A percentile compares a stretch with the other conserved stretches of the same genome.
phyloP scores from a whole-genome alignment of 1,140 invertebrate species.

The Drosophila varians region DNA sequence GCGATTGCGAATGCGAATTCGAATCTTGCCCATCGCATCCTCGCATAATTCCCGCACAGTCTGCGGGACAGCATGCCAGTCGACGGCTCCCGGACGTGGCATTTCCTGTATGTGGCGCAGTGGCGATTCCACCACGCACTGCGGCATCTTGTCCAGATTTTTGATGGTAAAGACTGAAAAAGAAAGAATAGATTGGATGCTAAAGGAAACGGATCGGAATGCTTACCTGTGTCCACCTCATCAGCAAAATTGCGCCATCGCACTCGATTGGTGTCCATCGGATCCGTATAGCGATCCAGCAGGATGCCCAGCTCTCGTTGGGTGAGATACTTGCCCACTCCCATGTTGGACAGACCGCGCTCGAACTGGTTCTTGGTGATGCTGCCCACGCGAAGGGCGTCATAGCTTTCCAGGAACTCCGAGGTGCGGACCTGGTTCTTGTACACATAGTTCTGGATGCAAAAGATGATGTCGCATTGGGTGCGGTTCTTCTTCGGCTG shows the following conservation, averaged over 20 bases:
- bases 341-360: slow-evolving; percentile 86
- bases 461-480: slow-evolving; percentile 69
- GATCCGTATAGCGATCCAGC: slow-evolving; percentile 87
- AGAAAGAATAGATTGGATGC: background rate
- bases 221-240: slow-evolving; percentile 87
- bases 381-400: slow-evolving; percentile 86
- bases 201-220: background rate
- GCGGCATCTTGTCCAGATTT: slow-evolving; percentile 87
- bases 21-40: slow-evolving; percentile 85
- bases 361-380: slow-evolving; percentile 87
- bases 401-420: slow-evolving; percentile 87
- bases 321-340: slow-evolving; percentile 85
- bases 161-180: slow-evolving; percentile 87
- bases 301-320: slow-evolving; percentile 86
- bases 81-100: slow-evolving; percentile 81
- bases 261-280: slow-evolving; percentile 86
- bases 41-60: slow-evolving; percentile 84
- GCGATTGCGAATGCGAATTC: slow-evolving; percentile 84
- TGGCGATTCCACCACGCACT: slow-evolving; percentile 81
- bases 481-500: slow-evolving; percentile 58
- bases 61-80: slow-evolving; percentile 84
- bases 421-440: slow-evolving; percentile 86
- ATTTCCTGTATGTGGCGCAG: slow-evolving; percentile 84
- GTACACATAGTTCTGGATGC: slow-evolving; percentile 84
- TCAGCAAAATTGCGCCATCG: slow-evolving; percentile 89